A percentile compares a stretch with the other conserved stretches of the same genome.
Evolutionary conservation across 92 coral and sea anemone species (phyloP).

Genomic region (Epizoanthus illoricatus): DNA sequence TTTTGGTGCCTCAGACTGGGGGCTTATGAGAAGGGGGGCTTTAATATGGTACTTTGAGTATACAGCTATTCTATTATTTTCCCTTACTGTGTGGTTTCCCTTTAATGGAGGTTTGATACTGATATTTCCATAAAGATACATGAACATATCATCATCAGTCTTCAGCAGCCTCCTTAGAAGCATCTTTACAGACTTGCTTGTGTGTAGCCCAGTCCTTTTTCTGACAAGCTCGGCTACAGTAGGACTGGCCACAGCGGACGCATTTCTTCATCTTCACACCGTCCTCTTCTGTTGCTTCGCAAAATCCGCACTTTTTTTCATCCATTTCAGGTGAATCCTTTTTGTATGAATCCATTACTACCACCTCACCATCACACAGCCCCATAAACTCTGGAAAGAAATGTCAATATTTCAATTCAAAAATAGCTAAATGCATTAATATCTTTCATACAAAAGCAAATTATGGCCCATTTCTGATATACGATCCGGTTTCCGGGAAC

Average conservation of each 20-base stretch:
- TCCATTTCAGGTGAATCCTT: constrained; percentile 32
- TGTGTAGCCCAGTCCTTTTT: constrained; percentile 48
- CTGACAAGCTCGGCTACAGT: constrained; percentile 47
- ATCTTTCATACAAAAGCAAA: no score
- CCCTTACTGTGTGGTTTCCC: no score
- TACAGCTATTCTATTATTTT: no score
- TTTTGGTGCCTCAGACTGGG: no score
- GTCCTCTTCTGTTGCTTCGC: constrained; percentile 45
- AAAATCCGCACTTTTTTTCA: constrained; percentile 49
- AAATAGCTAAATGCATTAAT: no score
- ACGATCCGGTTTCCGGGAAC: no score
- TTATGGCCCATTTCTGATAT: no score
- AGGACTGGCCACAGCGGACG: constrained; percentile 52
- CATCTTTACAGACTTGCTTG: constrained; percentile 40
- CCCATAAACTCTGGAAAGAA: constrained; percentile 49
- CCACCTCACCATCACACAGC: constrained; percentile 53
- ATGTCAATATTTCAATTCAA: not conserved
- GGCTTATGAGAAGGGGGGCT: no score
- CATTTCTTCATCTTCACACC: constrained; percentile 49
- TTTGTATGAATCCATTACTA: constrained; percentile 37
- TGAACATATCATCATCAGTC: no score
- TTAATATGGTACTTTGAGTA: no score
- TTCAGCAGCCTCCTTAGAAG: not conserved
- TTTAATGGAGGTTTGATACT: no score
- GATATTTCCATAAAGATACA: no score